These are phyloP conservation scores for Meteorus sp. DNA, from an alignment of 1,140 invertebrate species.

Conservation along the genomic window DNA sequence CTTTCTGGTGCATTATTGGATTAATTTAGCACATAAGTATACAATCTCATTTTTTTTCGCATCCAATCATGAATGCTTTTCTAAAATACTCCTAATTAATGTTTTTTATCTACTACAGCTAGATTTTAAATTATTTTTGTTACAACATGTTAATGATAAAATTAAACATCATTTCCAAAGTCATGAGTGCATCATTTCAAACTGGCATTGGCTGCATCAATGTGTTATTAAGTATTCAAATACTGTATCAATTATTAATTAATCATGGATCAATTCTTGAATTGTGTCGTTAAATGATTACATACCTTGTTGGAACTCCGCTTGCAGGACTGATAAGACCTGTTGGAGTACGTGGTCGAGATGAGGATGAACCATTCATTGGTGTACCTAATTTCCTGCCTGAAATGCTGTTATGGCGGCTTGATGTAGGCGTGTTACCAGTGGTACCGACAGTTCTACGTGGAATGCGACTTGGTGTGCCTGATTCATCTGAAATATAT, in stretches of 20 bases:
- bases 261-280: too few species aligned
- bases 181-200: conserved; percentile 2
- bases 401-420: conserved; percentile 55
- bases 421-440: conserved; percentile 53
- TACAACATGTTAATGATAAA: neutral
- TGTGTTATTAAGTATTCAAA: too few species aligned
- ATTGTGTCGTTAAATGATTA: conserved; percentile 15
- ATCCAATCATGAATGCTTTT: neutral
- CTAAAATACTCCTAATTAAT: conserved; percentile 10
- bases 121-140: neutral
- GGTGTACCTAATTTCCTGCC: conserved; percentile 47
- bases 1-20: neutral
- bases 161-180: neutral
- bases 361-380: conserved; percentile 59
- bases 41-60: neutral
- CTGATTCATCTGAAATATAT: conserved; percentile 45
- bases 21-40: conserved; percentile 8
- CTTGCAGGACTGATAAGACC: conserved; percentile 69
- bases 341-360: conserved; percentile 73
- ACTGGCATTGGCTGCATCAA: too few species aligned
- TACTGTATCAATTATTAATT: too few species aligned
- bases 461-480: conserved; percentile 74
- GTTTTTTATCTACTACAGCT: too few species aligned
- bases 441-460: conserved; percentile 64
- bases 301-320: conserved; percentile 67